Conservation (phyloP, 2,888 invertebrate species). For the Metacarcinus magister region DNA sequence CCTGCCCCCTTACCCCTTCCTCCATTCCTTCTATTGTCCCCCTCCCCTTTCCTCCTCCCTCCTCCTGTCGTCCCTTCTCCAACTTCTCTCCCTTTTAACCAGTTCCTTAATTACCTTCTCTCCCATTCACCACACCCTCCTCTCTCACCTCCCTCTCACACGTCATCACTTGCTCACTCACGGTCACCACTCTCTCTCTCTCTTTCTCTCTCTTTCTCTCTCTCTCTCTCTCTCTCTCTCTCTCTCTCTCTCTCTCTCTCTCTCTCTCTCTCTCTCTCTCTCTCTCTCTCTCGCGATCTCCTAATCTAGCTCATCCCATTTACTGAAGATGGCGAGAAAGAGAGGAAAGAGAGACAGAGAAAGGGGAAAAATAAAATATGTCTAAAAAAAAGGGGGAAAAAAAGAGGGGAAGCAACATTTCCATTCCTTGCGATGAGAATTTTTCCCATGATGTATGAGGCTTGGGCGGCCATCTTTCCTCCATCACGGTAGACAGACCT, state of each 20-base stretch:
- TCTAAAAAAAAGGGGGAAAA: not conserved
- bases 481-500: conserved; percentile 50
- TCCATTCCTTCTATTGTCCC: not conserved
- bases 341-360: not conserved
- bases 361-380: not conserved
- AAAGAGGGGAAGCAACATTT: not conserved
- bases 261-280: not conserved
- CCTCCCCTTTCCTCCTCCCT: not conserved
- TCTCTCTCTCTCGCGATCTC: not conserved
- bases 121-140: conserved; percentile 26
- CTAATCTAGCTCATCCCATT: not conserved
- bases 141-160: conserved; percentile 26
- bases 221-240: conserved; percentile 44
- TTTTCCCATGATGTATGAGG: conserved; percentile 60
- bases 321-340: not conserved
- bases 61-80: not conserved
- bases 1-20: not conserved
- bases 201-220: not conserved
- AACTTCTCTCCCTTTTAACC: conserved; percentile 26
- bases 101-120: conserved; percentile 15
- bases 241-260: conserved; percentile 53
- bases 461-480: conserved; percentile 53
- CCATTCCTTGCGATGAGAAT: conserved; percentile 57
- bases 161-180: not conserved
- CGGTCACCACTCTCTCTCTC: not conserved